Base-by-base conservation (phyloP, 2,113 vertebrate genomes). In the Carollia perspicillata region DNA sequence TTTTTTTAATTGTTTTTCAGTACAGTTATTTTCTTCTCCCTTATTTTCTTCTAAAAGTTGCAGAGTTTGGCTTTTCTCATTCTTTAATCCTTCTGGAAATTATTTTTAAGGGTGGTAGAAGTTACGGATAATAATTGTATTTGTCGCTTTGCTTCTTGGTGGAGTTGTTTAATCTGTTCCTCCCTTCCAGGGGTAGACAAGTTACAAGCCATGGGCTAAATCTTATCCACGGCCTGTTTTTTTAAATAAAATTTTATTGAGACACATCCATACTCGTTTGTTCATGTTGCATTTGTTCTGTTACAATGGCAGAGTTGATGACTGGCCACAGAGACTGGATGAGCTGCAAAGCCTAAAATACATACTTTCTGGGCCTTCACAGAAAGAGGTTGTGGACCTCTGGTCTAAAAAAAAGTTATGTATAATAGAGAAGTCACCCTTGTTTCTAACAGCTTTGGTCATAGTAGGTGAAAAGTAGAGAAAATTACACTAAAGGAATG, bases 41-140 rank as follows among this genome's bases (percentile, higher is more conserved):
- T 79, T 80, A n/a, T 66, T 79, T 84, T 88, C 37, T 94, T 89
- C 66, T 86, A 92, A 96, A 92, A 83, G n/a, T 95, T 96, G 42
- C 33, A 74, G 71, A n/a, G 12, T 44, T 83, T 94, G 35, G 14
- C 28, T 90, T 88, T 96, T 69, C 47, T 77, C 47, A 49, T 35
- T 93, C 20, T 94, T 93, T 77, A 84, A 77, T 71, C 16, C 58
- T 92, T 58, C 33, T 66, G 72, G 51, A 88, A 88, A 91, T 77
- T 97, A 66, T 53, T 95, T 96, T 85, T 80, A 81, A 72, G 40
- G 28, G n/a, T 84, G 49, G 6, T 92, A 1, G 75, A 94, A 87
- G 8, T 65, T 84, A 93, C 42, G 30, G 17, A 78, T 85, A 44
- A 44, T 74, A 68, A 60, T 85, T 58, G 8, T 80, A 66, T 94